Evolutionary conservation across 1,140 invertebrate species (phyloP).

Genomic region (Pomacea maculata): DNA sequence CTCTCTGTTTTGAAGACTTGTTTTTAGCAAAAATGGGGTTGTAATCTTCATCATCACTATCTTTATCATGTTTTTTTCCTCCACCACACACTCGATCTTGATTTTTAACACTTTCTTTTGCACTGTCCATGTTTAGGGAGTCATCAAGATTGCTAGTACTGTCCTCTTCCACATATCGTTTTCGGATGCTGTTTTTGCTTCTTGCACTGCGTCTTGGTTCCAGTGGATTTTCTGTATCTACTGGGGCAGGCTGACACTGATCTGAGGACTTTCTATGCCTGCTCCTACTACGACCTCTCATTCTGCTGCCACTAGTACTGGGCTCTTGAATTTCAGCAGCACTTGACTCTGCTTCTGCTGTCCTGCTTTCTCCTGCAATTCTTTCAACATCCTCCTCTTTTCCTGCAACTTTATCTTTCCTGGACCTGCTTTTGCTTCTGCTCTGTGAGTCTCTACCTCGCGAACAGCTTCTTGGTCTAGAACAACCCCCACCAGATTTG

Average conservation of each 20-base stretch:
- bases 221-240: neutral
- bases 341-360: neutral
- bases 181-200: neutral
- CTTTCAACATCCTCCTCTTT: constrained; percentile 13
- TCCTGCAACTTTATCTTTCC: constrained; percentile 6
- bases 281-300: neutral
- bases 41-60: constrained; percentile 11
- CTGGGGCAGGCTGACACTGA: too few relatives aligned
- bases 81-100: constrained; percentile 1
- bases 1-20: neutral
- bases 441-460: constrained; percentile 4
- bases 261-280: neutral
- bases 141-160: neutral
- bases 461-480: constrained; percentile 9
- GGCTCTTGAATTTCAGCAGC: neutral
- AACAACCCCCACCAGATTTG: constrained; percentile 9
- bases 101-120: neutral
- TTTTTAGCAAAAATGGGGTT: constrained; percentile 33
- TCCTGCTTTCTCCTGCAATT: neutral
- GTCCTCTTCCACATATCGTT: constrained; percentile 2
- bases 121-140: neutral
- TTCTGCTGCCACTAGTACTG: too few relatives aligned
- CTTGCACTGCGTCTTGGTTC: constrained; percentile 11
- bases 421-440: constrained; percentile 11
- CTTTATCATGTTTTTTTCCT: constrained; percentile 6